Evolutionary conservation across 2,888 invertebrate genomes (phyloP), one percentile per base, ranked within the genome.

Genomic region (Tromatobia lineatoria): DNA sequence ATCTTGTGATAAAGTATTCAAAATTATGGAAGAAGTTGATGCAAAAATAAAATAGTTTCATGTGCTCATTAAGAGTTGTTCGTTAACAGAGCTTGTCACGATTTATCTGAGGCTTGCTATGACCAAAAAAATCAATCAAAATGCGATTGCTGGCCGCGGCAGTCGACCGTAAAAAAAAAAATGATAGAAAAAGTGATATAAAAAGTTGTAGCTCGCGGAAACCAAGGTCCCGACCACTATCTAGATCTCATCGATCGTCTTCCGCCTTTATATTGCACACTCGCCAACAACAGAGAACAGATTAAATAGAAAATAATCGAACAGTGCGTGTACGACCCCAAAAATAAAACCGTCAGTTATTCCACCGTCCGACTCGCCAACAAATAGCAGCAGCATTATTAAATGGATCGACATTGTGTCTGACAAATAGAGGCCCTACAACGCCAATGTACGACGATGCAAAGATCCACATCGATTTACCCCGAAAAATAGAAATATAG

Each of bases 181-280:
- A 18, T 18, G 38, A 54, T 7, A 42, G 13, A 7, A 38, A 57
- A 66, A 57, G 25, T 64, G 64, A 59, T 20, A 52, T 66, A 61
- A 13, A 66, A 74, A 50, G 59, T 25, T 59, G 25, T n/a, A 80
- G 47, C 20, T 61, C 61, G 69, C 50, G 52, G 20, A 50, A 38
- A 75, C 71, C 59, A 13, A 25, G 61, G 34, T 52, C n/a, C 45
- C 47, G 57, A 61, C 61, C 20, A 25, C 50, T 50, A 34, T 50
- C 50, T 29, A 71, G 52, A 79, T 42, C 73, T 69, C 71, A 70
- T 70, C 69, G 73, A 85, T 85, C 82, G 77, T 87, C 80, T 82
- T 86, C 83, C 85, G 83, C 76, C 77, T 76, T 87, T 88, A 88
- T 91, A 91, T 91, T 91, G 91, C 91, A 91, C 91, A 90, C 87